Evolutionary conservation across 2,888 invertebrate species (phyloP).

Genomic region (Spisula subtruncata): DNA sequence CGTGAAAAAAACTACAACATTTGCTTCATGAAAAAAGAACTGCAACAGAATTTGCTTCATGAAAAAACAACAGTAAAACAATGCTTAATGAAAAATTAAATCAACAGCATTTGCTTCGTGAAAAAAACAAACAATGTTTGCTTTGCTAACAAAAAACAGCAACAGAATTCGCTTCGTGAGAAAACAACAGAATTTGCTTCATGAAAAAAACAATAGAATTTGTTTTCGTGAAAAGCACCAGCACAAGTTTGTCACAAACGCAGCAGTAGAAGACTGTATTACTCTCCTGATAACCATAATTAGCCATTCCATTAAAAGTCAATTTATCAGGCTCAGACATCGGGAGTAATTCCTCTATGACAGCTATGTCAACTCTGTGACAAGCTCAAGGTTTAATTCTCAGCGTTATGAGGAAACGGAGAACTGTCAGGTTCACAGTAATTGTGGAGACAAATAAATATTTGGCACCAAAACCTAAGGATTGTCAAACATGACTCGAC

Average conservation of each 20-base stretch:
- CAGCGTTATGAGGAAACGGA: not conserved
- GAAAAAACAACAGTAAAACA: too few relatives aligned
- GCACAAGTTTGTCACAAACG: not conserved
- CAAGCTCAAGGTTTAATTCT: not conserved
- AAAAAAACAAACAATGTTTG: too few relatives aligned
- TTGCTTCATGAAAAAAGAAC: too few relatives aligned
- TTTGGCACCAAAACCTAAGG: not conserved
- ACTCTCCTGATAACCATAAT: not conserved
- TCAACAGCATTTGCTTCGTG: too few relatives aligned
- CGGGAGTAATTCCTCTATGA: not conserved
- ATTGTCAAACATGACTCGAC: not conserved
- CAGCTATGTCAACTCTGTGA: constrained; percentile 4
- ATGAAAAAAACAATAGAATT: not conserved
- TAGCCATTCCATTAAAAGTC: constrained; percentile 6
- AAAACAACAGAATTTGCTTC: not conserved
- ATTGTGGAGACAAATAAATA: not conserved
- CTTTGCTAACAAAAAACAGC: too few relatives aligned
- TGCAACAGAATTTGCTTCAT: too few relatives aligned
- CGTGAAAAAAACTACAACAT: too few relatives aligned
- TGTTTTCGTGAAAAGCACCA: not conserved
- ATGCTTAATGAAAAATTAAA: too few relatives aligned
- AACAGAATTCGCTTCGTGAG: too few relatives aligned
- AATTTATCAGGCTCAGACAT: constrained; percentile 4
- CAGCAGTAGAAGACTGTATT: not conserved
- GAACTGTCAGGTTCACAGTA: not conserved